A percentile compares a stretch with the other conserved stretches of the same genome.
Conservation (phyloP, 2,888 invertebrate genomes). For the Abscondita cerata region DNA sequence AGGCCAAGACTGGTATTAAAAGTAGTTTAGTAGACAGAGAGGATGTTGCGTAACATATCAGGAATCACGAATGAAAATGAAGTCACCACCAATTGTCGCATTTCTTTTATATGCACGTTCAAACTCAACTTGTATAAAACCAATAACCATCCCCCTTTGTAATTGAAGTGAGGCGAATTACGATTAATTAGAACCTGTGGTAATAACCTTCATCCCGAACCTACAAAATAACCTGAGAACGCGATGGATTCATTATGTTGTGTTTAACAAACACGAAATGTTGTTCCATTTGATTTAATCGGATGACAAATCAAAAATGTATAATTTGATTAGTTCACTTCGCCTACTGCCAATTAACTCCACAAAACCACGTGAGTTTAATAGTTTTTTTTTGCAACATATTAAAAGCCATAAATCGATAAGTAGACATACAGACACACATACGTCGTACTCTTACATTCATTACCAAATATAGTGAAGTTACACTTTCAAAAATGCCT, state of each 20-base stretch:
- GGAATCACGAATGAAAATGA: constrained; percentile 31
- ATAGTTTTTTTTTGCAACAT: no score
- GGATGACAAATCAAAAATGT: constrained; percentile 6
- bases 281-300: constrained; percentile 10
- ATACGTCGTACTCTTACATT: constrained; percentile 21
- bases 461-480: constrained; percentile 38
- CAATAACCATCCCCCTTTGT: no score
- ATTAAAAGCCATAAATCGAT: no score
- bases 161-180: no score
- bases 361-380: no score
- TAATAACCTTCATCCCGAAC: constrained; percentile 36
- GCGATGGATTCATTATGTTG: constrained; percentile 24
- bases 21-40: constrained; percentile 34
- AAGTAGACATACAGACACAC: constrained; percentile 29
- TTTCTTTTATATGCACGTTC: no score
- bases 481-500: constrained; percentile 42
- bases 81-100: neutral
- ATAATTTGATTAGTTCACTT: no score
- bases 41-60: constrained; percentile 30
- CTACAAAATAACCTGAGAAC: constrained; percentile 25
- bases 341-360: no score
- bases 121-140: no score
- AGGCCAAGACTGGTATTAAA: constrained; percentile 35
- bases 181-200: no score
- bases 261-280: constrained; percentile 14